Evolutionary conservation across 2,797 vertebrate species (phyloP), one percentile per base, ranked within the genome.

Genomic region (Pelochelys cantorii): DNA sequence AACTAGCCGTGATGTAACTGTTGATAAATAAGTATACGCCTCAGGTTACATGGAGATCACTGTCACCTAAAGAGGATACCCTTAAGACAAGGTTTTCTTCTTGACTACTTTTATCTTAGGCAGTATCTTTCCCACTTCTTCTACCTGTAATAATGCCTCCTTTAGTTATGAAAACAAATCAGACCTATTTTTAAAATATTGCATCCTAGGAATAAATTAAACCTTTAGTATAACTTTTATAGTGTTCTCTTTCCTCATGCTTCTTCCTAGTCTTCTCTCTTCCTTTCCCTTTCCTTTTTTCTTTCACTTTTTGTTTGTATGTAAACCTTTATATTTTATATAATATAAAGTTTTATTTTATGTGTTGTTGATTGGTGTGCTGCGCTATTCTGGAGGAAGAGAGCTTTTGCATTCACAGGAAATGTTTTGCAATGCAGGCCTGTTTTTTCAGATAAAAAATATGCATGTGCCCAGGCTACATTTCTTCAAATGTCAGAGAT

Each of bases 41-140:
- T 97, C 95, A 97, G 94, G 88, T 97, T 97, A 96, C 94, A 96
- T 95, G 94, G 95, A 97, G 90, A 97, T 97, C 85, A 94, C 93
- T 83, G 20, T 79, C 81, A 48, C 25, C 60, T 65, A 37, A 48
- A 96, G 96, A 94, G 71, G 92, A 95, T n/a, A 93, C 81, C 93
- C 94, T 92, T 84, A 93, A 94, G 83, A 92, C 34, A 78, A 93
- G 25, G 71, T 74, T 95, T 52, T 96, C 65, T 94, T 86, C 81
- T 95, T 96, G 54, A 42, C 88, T 97, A 34, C 56, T 90, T 79
- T 96, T 86, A 94, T 25, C 79, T 87, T 65, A 95, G 56, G 77
- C 93, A 93, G 29, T 77, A 71, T 87, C 34, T 88, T 86, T 92
- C 96, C 84, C 93, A 85, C 42, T 93, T 95, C 78, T 86, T 75